These are phyloP conservation scores for Colinus virginianus DNA, from an alignment of 2,113 vertebrate genomes.

Conservation along the genomic window DNA sequence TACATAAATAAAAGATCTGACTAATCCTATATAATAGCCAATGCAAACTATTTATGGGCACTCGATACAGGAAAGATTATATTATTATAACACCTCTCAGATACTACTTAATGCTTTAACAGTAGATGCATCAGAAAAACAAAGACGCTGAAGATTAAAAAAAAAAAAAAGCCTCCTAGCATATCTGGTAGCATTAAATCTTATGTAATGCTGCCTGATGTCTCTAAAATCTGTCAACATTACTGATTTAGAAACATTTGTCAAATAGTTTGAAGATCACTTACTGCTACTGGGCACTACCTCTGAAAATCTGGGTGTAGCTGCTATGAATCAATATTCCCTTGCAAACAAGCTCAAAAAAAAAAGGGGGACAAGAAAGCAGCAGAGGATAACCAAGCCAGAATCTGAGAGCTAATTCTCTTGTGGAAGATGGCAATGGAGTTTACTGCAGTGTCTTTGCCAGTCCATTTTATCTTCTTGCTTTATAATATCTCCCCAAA, in stretches of 20 bases:
- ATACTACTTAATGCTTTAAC: neutral
- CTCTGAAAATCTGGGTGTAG: neutral
- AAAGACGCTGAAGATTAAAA: neutral
- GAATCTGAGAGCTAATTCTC: neutral
- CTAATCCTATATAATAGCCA: neutral
- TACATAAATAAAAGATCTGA: neutral
- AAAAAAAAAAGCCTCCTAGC: neutral
- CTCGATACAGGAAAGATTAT: neutral
- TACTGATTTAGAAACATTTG: neutral
- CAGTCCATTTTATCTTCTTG: neutral
- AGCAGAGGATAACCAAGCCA: neutral
- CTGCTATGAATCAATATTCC: neutral
- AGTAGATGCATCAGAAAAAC: neutral
- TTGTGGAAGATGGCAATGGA: neutral
- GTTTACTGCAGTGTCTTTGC: neutral
- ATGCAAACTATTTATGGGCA: neutral
- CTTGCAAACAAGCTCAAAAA: neutral
- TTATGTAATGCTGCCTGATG: neutral
- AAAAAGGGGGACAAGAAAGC: neutral
- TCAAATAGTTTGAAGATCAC: neutral
- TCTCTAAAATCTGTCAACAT: neutral
- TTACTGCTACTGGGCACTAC: neutral
- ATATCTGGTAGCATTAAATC: neutral
- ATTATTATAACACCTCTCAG: neutral
- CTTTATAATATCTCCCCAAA: neutral